Conservation (phyloP, 1,140 invertebrate species). For the Dinoponera quadriceps region DNA sequence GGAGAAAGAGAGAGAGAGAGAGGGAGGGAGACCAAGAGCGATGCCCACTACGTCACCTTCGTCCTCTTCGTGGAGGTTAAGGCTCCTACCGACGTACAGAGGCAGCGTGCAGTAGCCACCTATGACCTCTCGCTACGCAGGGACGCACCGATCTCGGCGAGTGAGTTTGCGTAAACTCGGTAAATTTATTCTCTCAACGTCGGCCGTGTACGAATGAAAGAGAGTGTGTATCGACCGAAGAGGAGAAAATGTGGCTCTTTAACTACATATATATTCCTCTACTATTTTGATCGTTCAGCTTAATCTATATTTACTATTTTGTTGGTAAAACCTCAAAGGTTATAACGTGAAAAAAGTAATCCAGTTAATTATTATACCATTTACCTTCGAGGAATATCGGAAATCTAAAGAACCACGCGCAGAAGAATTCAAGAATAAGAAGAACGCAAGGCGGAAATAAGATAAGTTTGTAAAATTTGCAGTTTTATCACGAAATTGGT, state of each 20-base stretch:
- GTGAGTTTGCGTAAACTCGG: constrained; percentile 53
- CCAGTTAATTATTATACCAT: not conserved
- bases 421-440: not conserved
- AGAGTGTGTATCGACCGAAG: not conserved
- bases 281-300: not conserved
- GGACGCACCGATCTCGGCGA: constrained; percentile 62
- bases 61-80: constrained; percentile 57
- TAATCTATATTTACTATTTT: not conserved
- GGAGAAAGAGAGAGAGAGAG: constrained; percentile 32
- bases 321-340: not conserved
- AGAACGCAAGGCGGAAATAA: not conserved
- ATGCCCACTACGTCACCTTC: constrained; percentile 65
- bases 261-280: not conserved
- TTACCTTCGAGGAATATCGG: not conserved
- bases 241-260: not conserved
- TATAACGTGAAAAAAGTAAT: not conserved
- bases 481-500: constrained; percentile 37
- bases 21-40: constrained; percentile 59
- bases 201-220: not conserved
- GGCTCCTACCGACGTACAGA: constrained; percentile 64
- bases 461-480: constrained; percentile 12
- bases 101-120: constrained; percentile 68
- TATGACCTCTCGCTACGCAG: constrained; percentile 72
- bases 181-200: constrained; percentile 42
- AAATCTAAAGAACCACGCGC: not conserved